These are phyloP conservation scores for Solenopsis invicta DNA, from an alignment of 1,140 invertebrate genomes.

Conservation along the genomic window DNA sequence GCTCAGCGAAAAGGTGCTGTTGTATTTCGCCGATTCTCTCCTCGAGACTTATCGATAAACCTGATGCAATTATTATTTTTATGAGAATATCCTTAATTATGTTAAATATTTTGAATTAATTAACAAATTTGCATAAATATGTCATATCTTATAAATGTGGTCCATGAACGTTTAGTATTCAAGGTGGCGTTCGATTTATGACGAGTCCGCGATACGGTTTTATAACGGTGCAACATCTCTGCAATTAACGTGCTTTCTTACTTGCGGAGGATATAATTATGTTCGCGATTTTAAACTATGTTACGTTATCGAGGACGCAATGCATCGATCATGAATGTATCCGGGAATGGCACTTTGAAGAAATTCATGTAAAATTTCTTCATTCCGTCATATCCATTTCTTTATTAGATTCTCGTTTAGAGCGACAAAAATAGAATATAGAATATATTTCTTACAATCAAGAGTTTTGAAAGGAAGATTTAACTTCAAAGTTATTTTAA, in stretches of 20 bases:
- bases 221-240: background rate
- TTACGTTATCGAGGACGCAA: background rate
- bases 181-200: background rate
- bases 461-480: background rate
- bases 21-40: background rate
- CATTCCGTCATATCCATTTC: background rate
- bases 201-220: background rate
- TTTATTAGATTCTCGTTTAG: background rate
- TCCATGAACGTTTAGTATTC: background rate
- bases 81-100: background rate
- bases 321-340: background rate
- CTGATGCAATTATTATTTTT: background rate
- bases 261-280: constrained; percentile 21
- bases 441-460: background rate
- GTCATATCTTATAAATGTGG: background rate
- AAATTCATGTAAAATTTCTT: background rate
- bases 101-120: constrained; percentile 3
- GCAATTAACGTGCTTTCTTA: background rate
- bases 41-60: background rate
- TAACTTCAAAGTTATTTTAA: background rate
- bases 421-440: background rate
- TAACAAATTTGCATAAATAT: constrained; percentile 7
- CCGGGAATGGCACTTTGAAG: background rate
- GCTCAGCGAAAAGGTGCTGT: background rate
- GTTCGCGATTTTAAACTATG: background rate